Conservation (phyloP, 1,140 invertebrate genomes). For the Cotesia vestalis region DNA sequence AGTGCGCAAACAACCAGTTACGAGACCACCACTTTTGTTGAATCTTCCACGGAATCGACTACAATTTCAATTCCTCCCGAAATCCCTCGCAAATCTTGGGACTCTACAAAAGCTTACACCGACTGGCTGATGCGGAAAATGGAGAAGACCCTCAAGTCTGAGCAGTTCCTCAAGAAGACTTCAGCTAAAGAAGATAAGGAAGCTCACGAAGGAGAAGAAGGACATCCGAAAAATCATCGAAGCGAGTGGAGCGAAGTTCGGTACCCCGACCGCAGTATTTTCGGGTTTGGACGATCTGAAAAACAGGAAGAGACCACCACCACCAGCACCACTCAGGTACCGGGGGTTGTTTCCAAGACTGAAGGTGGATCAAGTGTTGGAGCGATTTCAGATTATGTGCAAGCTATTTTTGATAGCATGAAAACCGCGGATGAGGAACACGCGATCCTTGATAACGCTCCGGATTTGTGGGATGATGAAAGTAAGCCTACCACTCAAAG, state of each 20-base stretch:
- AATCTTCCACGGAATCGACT: background rate
- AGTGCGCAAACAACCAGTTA: background rate
- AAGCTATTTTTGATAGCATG: constrained; percentile 62
- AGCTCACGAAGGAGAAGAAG: constrained; percentile 26
- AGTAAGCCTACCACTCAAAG: constrained; percentile 19
- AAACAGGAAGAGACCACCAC: constrained; percentile 5
- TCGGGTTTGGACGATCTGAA: constrained; percentile 44
- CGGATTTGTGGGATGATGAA: constrained; percentile 27
- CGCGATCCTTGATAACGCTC: constrained; percentile 23
- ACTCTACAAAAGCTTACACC: constrained; percentile 30
- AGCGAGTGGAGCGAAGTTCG: constrained; percentile 59
- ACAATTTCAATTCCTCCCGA: constrained; percentile 28
- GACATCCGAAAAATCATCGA: constrained; percentile 59
- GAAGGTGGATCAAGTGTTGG: constrained; percentile 44
- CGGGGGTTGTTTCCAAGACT: constrained; percentile 37
- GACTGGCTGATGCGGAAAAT: constrained; percentile 40
- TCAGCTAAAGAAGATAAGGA: constrained; percentile 18
- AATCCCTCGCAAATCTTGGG: constrained; percentile 39
- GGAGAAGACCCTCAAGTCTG: constrained; percentile 9
- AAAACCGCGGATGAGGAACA: constrained; percentile 53
- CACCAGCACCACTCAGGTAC: constrained; percentile 34
- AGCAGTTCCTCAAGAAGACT: background rate
- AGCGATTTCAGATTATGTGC: constrained; percentile 58
- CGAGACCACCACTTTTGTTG: background rate
- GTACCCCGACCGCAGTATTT: constrained; percentile 43